Base-by-base conservation (phyloP, 2,113 vertebrate genomes). In the Chlamydotis undulata region DNA sequence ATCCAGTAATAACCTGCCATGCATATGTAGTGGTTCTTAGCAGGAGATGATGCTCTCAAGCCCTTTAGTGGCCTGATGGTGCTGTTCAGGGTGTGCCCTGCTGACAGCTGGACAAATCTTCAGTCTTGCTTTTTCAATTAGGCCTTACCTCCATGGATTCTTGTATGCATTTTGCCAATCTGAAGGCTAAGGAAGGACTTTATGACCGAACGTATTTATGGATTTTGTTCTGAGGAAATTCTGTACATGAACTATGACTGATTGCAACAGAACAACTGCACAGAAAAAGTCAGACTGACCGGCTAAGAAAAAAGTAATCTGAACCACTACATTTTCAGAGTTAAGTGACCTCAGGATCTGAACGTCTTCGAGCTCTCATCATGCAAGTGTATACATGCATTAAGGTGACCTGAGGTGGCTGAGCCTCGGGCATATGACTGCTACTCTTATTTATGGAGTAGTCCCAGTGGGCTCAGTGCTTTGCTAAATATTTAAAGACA, bases 401-500 rank as follows among this genome's bases (percentile, higher is more conserved):
- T 95, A 90, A 69, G 28, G 59, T 68, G 84, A 91, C 68, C 68
- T 77, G 88, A 94, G 79, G 75, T 86, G 68, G 43, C 68, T 90
- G 23, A 93, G 63, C 83, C 79, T 86, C 64, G 47, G 70, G 63
- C 78, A 12, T 65, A 39, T 45, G 52, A 35, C 47, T 83, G 24
- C n/a, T 68, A 26, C 57, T 84, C 57, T 85, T 87, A 68, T 59
- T 91, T 86, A 82, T 64, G 33, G n/a, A 95, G 31, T 37, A 86
- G n/a, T 94, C 94, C 79, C 90, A 71, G 39, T 56, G 25, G 93
- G 69, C 9, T 0, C 14, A 59, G 39, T 24, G 13, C 56, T 94
- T 88, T 63, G 68, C 85, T 92, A 94, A 97, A 96, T 96, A 96
- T 95, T 96, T 96, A 94, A 96, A 97, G 92, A 92, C 1, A 4